Conservation (phyloP, 2,888 invertebrate genomes). For the Caradrina clavipalpis region DNA sequence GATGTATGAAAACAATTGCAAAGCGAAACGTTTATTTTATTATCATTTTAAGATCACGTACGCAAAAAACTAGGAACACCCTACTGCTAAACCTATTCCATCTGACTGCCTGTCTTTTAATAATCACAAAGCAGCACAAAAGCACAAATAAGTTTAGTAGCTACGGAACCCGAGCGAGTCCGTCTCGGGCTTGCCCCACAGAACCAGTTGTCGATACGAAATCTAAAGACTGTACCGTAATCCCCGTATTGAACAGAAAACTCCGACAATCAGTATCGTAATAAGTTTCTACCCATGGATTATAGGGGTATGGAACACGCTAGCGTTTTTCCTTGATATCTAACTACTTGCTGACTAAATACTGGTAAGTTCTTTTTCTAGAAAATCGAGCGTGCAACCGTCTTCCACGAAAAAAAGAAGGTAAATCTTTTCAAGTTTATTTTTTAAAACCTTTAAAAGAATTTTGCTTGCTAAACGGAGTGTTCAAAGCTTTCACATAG, state of each 20-base stretch:
- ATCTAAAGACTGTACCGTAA: not conserved
- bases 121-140: too few species aligned
- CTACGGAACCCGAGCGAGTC: not conserved
- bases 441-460: too few species aligned
- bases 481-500: too few species aligned
- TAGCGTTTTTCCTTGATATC: constrained; percentile 3
- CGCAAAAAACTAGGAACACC: too few species aligned
- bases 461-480: too few species aligned
- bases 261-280: constrained; percentile 6
- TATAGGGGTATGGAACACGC: constrained; percentile 1
- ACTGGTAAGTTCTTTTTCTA: not conserved
- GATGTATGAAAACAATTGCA: too few species aligned
- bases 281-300: constrained; percentile 13
- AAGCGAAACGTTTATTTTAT: too few species aligned
- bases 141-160: not conserved
- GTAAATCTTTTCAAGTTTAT: not conserved
- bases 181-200: not conserved
- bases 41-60: too few species aligned
- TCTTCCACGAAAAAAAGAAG: not conserved
- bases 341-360: not conserved
- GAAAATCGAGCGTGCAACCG: not conserved
- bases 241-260: constrained; percentile 20
- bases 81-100: not conserved
- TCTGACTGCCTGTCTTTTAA: not conserved
- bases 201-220: not conserved